Conservation (phyloP, 2,888 invertebrate genomes). For the Chouioia cunea region DNA sequence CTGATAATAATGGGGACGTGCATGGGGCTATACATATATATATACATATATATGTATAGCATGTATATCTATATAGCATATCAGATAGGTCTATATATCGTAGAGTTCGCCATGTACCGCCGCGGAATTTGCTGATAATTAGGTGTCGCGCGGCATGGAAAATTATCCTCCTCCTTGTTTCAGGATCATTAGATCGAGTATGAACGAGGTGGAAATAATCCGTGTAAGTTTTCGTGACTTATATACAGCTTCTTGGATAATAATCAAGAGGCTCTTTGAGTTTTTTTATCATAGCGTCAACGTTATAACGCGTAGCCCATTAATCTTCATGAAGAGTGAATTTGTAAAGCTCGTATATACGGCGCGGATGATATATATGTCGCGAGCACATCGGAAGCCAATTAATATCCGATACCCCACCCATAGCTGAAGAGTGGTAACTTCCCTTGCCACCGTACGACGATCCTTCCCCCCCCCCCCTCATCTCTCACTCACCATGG, state of each 20-base stretch:
- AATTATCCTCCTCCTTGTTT: constrained; percentile 52
- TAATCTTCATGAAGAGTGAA: too few relatives aligned
- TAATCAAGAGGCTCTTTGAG: neutral
- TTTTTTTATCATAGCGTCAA: neutral
- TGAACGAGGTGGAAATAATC: too few relatives aligned
- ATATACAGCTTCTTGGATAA: neutral
- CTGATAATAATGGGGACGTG: constrained; percentile 18
- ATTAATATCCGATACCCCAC: constrained; percentile 58
- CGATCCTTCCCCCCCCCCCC: neutral
- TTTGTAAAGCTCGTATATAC: neutral
- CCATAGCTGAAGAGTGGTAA: too few relatives aligned
- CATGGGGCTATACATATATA: neutral
- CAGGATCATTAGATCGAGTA: neutral
- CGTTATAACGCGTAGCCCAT: neutral
- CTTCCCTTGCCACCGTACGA: constrained; percentile 40
- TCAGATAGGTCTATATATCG: too few relatives aligned
- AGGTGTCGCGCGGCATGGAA: constrained; percentile 57
- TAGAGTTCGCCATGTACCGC: neutral
- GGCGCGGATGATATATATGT: neutral
- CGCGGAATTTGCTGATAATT: constrained; percentile 60
- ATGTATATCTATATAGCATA: too few relatives aligned
- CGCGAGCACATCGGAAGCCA: constrained; percentile 60
- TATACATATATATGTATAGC: constrained; percentile 1
- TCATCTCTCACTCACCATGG: too few relatives aligned
- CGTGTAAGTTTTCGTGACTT: neutral